These are phyloP conservation scores for Apodemia duryi DNA, from an alignment of 2,888 invertebrate species.

Conservation along the genomic window DNA sequence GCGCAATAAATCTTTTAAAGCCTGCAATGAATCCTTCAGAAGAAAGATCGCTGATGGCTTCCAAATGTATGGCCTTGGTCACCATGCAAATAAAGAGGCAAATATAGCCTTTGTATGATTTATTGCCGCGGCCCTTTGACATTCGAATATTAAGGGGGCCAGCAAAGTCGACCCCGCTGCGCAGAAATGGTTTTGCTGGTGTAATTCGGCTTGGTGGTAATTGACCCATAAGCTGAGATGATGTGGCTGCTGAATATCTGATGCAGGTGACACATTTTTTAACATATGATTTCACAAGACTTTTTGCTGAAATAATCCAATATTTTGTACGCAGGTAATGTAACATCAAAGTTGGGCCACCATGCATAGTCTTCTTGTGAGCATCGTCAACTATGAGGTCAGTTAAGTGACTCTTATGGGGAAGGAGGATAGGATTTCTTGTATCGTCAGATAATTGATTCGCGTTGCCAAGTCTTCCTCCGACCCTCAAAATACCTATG, in stretches of 20 bases:
- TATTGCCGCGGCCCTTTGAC: conserved; percentile 26
- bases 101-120: conserved; percentile 24
- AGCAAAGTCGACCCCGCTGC: conserved; percentile 7
- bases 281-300: neutral
- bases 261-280: conserved; percentile 3
- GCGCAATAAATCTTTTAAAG: conserved; percentile 27
- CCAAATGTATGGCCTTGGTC: conserved; percentile 27
- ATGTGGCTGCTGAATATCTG: neutral
- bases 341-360: conserved; percentile 28
- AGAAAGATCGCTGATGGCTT: conserved; percentile 24
- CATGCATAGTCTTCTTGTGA: conserved; percentile 29
- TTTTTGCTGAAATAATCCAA: conserved; percentile 23
- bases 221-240: conserved; percentile 9
- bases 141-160: conserved; percentile 12
- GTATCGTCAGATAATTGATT: neutral
- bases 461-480: conserved; percentile 12
- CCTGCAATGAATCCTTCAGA: conserved; percentile 26
- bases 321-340: conserved; percentile 25
- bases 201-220: neutral
- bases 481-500: neutral
- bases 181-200: conserved; percentile 1
- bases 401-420: conserved; percentile 21
- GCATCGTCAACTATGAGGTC: conserved; percentile 30
- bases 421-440: conserved; percentile 28
- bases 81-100: conserved; percentile 22